These are phyloP conservation scores for Hippocampus zosterae DNA, from an alignment of 2,113 vertebrate species.

Conservation along the genomic window DNA sequence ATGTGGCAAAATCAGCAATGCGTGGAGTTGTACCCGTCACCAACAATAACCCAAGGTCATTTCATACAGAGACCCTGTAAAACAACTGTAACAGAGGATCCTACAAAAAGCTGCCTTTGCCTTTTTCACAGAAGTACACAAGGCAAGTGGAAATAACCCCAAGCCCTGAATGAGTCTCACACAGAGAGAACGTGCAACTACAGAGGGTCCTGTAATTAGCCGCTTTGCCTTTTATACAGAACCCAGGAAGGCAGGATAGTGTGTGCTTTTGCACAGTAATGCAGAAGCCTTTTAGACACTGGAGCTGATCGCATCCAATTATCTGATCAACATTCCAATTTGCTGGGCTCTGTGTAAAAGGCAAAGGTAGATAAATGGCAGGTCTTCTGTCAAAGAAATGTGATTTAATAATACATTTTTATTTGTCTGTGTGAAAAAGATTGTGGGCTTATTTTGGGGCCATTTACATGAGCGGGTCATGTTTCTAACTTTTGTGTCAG, in stretches of 20 bases:
- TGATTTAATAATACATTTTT: not conserved
- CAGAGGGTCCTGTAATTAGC: too few species aligned
- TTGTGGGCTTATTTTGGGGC: not conserved
- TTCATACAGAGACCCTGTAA: not conserved
- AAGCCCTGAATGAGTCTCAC: not conserved
- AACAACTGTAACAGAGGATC: not conserved
- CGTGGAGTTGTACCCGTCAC: slow-evolving; percentile 36
- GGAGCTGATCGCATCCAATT: too few species aligned
- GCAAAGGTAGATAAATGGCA: not conserved
- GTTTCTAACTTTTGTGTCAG: too few species aligned
- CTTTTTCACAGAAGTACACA: not conserved
- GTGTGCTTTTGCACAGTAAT: too few species aligned
- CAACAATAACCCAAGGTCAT: slow-evolving; percentile 35
- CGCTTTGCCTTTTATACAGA: too few species aligned
- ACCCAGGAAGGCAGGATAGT: too few species aligned
- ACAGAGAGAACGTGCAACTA: too few species aligned
- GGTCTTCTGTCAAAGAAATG: not conserved
- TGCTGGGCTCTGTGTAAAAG: too few species aligned
- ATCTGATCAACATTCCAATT: too few species aligned
- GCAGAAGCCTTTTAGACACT: too few species aligned
- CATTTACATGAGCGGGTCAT: too few species aligned
- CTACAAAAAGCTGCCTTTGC: not conserved
- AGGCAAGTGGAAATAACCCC: not conserved
- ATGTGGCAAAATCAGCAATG: slow-evolving; percentile 40
- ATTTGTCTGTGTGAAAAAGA: not conserved